phyloP scores from a whole-genome alignment of 2,113 vertebrate genomes.

The Acanthochromis polyacanthus region DNA sequence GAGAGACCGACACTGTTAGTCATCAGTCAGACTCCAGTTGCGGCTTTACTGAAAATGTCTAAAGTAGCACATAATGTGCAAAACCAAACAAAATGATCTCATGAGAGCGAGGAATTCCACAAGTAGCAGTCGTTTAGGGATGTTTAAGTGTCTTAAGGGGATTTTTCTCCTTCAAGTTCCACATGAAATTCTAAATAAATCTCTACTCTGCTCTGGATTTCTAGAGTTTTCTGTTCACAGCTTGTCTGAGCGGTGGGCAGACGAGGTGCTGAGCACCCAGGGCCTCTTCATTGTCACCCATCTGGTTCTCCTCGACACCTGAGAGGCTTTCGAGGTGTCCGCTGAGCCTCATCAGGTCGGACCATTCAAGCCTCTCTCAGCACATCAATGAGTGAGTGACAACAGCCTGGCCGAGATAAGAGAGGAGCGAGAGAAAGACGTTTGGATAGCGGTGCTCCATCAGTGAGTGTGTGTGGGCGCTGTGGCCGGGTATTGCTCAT shows the following conservation, averaged over 20 bases:
- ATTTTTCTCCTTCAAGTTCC: not conserved
- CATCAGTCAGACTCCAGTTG: too few species aligned
- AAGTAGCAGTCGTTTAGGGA: not conserved
- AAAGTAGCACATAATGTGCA: too few species aligned
- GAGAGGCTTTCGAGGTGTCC: constrained; percentile 64
- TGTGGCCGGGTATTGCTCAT: too few species aligned
- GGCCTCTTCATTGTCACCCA: constrained; percentile 68
- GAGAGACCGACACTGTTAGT: too few species aligned
- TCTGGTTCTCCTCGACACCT: constrained; percentile 73
- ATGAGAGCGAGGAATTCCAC: not conserved
- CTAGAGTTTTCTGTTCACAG: constrained; percentile 41
- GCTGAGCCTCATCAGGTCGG: constrained; percentile 64
- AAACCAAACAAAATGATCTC: not conserved
- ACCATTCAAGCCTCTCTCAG: constrained; percentile 71
- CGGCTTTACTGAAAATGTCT: too few species aligned
- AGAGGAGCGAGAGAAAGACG: constrained; percentile 62
- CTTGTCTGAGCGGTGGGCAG: constrained; percentile 43
- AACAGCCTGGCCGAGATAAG: constrained; percentile 81
- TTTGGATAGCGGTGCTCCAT: constrained; percentile 46
- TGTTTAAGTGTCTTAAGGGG: not conserved
- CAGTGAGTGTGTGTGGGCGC: constrained; percentile 19
- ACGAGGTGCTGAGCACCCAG: constrained; percentile 52
- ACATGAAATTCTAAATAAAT: constrained; percentile 7
- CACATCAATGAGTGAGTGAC: constrained; percentile 81
- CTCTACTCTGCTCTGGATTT: constrained; percentile 17